These are phyloP conservation scores for Phalacrocorax brasilianus DNA, from an alignment of 2,113 vertebrate genomes.

Conservation along the genomic window DNA sequence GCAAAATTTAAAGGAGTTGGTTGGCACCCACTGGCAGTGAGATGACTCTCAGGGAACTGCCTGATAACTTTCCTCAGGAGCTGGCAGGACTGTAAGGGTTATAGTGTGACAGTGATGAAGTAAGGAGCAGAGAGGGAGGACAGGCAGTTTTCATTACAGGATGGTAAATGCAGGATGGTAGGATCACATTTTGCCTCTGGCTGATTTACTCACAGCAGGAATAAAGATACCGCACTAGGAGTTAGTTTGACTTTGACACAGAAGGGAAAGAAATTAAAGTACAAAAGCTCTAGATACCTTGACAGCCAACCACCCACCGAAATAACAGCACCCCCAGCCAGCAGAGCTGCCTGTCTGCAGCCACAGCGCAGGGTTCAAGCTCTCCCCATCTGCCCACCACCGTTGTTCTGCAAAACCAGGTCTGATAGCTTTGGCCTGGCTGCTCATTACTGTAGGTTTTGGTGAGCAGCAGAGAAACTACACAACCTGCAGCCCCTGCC, in stretches of 20 bases:
- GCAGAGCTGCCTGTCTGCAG: neutral
- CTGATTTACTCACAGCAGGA: conserved; percentile 28
- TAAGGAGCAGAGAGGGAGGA: neutral
- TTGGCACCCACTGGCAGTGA: neutral
- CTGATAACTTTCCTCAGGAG: neutral
- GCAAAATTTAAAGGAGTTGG: neutral
- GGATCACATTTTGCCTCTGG: conserved; percentile 12
- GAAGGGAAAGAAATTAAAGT: neutral
- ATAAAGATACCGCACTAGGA: neutral
- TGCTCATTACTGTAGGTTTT: neutral
- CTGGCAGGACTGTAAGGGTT: neutral
- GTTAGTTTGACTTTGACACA: conserved; percentile 10
- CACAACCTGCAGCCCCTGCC: neutral
- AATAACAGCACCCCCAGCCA: neutral
- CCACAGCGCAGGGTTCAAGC: neutral
- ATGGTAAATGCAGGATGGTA: neutral
- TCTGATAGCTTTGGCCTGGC: neutral
- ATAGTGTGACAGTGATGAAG: conserved; percentile 3
- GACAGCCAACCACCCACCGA: neutral
- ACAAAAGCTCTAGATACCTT: neutral
- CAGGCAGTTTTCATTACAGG: neutral
- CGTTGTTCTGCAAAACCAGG: neutral
- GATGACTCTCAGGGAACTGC: neutral
- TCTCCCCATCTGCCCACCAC: neutral
- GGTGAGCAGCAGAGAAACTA: neutral